Conservation (phyloP, 35 echinoderm and acorn worm species). For the Apostichopus californicus region DNA sequence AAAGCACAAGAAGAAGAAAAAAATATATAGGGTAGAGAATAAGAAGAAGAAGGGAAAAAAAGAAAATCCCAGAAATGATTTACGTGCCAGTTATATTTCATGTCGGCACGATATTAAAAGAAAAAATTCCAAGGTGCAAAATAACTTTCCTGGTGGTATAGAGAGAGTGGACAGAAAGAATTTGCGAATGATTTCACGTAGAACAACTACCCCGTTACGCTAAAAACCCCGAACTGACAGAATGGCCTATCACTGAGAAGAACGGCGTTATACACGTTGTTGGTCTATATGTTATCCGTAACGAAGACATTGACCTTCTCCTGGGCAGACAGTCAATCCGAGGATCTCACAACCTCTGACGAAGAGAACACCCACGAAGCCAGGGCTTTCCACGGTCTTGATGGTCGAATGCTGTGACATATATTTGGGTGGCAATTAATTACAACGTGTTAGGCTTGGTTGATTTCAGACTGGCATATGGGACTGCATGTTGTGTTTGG, state of each 20-base stretch:
- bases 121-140: not conserved
- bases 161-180: constrained; percentile 4
- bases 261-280: not conserved
- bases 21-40: too few species aligned
- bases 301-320: constrained; percentile 39
- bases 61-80: not conserved
- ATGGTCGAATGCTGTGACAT: constrained; percentile 32
- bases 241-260: constrained; percentile 32
- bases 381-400: constrained; percentile 8
- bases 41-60: not conserved
- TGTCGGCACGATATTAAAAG: not conserved
- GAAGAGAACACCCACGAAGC: constrained; percentile 29
- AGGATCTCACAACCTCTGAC: not conserved
- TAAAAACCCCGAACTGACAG: not conserved
- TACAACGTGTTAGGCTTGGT: constrained; percentile 19
- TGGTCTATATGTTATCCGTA: not conserved
- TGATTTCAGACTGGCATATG: constrained; percentile 4
- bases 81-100: constrained; percentile 15
- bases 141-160: not conserved
- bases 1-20: not conserved
- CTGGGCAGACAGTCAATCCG: constrained; percentile 6
- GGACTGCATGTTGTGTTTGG: not conserved
- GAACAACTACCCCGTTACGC: not conserved
- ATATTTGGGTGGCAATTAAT: constrained; percentile 55
- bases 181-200: not conserved